Conservation (phyloP, 2,113 vertebrate species). For the Arvicanthis niloticus region DNA sequence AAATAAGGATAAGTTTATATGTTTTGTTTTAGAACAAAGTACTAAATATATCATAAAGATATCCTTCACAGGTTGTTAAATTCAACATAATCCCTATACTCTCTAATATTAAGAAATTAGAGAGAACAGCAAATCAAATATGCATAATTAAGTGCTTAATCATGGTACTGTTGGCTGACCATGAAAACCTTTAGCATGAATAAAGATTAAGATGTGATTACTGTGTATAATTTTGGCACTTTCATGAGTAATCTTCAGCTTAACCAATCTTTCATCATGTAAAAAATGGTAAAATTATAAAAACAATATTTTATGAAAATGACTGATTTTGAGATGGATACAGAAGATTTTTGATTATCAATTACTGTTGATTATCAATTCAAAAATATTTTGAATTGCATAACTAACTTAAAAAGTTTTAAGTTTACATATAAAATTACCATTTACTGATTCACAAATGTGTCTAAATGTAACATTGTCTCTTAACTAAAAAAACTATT, state of each 20-base stretch:
- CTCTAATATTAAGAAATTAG: not conserved
- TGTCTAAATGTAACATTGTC: not conserved
- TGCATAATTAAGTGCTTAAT: not conserved
- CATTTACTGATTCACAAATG: not conserved
- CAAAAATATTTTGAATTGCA: not conserved
- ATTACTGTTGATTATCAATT: no score
- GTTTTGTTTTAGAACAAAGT: not conserved
- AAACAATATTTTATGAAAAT: not conserved
- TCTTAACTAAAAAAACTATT: not conserved
- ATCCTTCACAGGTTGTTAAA: not conserved
- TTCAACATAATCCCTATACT: not conserved
- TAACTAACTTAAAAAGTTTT: not conserved
- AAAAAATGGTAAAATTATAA: not conserved
- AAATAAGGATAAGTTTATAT: not conserved
- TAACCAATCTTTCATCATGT: not conserved
- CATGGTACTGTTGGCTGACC: not conserved
- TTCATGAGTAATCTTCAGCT: not conserved
- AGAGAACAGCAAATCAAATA: not conserved
- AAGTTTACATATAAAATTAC: not conserved
- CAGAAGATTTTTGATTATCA: not conserved
- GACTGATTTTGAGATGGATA: not conserved
- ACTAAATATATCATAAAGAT: not conserved
- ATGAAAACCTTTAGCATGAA: not conserved
- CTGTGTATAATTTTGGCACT: not conserved
- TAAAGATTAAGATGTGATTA: not conserved